These are phyloP conservation scores for Coccyzus lansbergi DNA, from an alignment of 2,797 vertebrate genomes.

Conservation along the genomic window DNA sequence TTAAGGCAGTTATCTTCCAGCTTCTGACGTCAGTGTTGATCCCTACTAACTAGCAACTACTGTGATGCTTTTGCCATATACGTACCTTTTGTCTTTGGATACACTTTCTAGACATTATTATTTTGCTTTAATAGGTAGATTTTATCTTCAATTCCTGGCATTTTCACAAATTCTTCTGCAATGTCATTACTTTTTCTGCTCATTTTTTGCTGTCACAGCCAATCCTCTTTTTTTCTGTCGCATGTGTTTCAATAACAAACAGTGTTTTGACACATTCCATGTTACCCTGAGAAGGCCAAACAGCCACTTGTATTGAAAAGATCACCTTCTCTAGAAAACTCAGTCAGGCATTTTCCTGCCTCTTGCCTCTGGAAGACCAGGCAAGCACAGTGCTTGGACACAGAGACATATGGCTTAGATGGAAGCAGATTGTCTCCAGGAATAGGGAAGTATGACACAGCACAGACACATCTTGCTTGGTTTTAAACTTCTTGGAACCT, in stretches of 20 bases:
- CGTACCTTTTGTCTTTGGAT: neutral
- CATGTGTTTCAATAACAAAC: neutral
- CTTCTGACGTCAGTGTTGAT: neutral
- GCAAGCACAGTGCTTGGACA: neutral
- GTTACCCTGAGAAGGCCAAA: neutral
- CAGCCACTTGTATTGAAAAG: neutral
- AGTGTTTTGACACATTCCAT: neutral
- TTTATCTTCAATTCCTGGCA: neutral
- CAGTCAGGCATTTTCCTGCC: neutral
- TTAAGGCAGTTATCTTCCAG: neutral
- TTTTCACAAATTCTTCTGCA: neutral
- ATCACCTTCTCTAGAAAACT: neutral
- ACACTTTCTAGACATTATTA: neutral
- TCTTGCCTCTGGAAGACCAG: neutral
- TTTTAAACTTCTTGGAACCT: neutral
- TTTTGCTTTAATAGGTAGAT: neutral
- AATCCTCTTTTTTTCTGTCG: neutral
- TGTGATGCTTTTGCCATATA: neutral
- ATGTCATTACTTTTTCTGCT: neutral
- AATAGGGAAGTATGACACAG: neutral
- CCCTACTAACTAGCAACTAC: neutral
- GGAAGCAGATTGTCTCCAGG: neutral
- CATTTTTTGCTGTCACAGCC: neutral
- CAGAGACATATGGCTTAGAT: fast-evolving
- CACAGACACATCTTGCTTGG: neutral